These are phyloP conservation scores for Petrophora chlorosata DNA, from an alignment of 2,888 invertebrate species.

Conservation along the genomic window DNA sequence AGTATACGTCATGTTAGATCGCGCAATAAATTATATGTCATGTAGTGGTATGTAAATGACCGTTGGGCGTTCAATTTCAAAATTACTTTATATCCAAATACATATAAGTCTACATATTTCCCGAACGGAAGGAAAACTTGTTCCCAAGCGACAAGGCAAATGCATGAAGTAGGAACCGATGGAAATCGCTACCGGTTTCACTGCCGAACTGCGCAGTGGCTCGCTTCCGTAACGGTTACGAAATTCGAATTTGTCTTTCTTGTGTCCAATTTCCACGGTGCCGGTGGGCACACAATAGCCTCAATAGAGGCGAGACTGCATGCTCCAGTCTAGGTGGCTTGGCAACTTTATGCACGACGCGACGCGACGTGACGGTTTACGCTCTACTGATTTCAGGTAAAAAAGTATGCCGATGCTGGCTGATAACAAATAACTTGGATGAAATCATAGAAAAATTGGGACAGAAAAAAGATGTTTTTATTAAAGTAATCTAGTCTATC, in stretches of 20 bases:
- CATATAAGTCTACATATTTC: no score
- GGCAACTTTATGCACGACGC: constrained; percentile 2
- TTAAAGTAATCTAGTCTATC: no score
- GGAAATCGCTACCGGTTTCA: constrained; percentile 18
- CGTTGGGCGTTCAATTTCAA: no score
- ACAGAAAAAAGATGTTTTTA: constrained; percentile 12
- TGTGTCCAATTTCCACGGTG: constrained; percentile 55
- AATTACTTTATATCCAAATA: no score
- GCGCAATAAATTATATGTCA: no score
- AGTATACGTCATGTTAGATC: no score
- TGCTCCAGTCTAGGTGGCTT: background rate
- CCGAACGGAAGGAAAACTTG: background rate
- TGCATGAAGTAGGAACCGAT: constrained; percentile 12
- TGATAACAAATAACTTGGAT: no score
- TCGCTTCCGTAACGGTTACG: constrained; percentile 57
- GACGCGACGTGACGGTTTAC: constrained; percentile 35
- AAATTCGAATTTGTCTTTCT: constrained; percentile 47
- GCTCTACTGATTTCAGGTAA: constrained; percentile 37
- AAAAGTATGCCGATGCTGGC: constrained; percentile 11
- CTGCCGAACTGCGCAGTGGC: constrained; percentile 18
- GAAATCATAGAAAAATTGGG: constrained; percentile 10
- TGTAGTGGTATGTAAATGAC: no score
- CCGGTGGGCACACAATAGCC: constrained; percentile 43
- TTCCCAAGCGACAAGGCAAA: constrained; percentile 2
- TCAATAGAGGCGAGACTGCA: background rate